Conservation (phyloP, 2,888 invertebrate species). For the Noctua janthe region DNA sequence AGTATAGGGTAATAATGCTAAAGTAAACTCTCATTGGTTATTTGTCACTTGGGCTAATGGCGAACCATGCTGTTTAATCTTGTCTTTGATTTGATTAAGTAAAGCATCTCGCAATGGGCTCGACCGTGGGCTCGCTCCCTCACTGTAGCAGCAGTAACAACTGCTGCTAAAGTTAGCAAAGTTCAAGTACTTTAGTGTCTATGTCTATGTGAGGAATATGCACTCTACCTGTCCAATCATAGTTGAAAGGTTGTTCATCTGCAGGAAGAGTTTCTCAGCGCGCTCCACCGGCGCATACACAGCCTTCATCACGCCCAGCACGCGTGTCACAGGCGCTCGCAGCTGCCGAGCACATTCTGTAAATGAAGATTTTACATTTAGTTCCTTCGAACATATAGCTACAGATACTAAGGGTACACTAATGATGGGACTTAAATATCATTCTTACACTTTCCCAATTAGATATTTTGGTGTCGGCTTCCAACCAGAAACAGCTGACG, state of each 20-base stretch:
- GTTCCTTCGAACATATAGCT: not conserved
- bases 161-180: not conserved
- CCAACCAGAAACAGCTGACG: not conserved
- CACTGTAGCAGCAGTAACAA: not conserved
- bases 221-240: conserved; percentile 92
- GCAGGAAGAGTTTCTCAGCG: conserved; percentile 92
- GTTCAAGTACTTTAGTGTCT: not conserved
- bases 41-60: not conserved
- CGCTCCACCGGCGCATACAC: conserved; percentile 92
- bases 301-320: conserved; percentile 78
- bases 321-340: conserved; percentile 77
- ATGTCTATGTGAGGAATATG: not conserved
- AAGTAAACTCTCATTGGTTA: not conserved
- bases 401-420: not conserved
- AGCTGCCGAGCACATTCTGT: conserved; percentile 84
- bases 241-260: conserved; percentile 93
- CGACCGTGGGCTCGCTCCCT: not conserved
- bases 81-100: not conserved
- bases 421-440: not conserved
- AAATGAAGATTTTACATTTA: conserved; percentile 45
- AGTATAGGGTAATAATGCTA: not conserved
- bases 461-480: not conserved
- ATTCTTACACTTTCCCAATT: not conserved
- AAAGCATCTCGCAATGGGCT: not conserved
- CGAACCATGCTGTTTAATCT: not conserved